Conservation (phyloP, 2,113 vertebrate genomes). For the Cheirogaleus medius region DNA sequence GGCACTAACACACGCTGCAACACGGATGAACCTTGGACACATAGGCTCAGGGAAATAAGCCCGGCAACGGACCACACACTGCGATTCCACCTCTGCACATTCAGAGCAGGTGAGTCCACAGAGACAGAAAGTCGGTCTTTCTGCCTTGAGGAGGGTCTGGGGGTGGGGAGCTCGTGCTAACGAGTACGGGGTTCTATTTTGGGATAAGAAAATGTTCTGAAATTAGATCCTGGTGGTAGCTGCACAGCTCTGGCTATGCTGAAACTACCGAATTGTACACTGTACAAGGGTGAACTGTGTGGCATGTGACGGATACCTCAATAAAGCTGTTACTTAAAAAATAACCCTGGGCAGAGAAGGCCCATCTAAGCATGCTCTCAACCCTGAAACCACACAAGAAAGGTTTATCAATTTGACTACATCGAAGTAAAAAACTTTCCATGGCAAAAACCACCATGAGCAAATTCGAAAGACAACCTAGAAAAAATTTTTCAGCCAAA, state of each 20-base stretch:
- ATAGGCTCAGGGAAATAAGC: too few species aligned
- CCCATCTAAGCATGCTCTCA: background rate
- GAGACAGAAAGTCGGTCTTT: background rate
- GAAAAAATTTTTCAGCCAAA: background rate
- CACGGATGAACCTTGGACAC: accelerated
- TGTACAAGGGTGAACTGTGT: accelerated
- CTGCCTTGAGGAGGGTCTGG: background rate
- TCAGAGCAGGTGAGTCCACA: too few species aligned
- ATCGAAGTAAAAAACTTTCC: background rate
- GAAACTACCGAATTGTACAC: background rate
- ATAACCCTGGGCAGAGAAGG: accelerated
- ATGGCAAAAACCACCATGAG: background rate
- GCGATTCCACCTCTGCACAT: background rate
- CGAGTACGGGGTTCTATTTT: accelerated
- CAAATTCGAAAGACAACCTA: background rate
- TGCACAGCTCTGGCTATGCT: background rate
- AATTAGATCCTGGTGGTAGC: too few species aligned
- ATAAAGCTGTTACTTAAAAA: background rate
- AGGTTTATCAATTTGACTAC: background rate
- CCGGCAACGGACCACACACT: background rate
- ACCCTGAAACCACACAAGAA: background rate
- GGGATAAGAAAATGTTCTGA: background rate
- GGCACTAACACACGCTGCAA: accelerated
- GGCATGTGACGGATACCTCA: background rate
- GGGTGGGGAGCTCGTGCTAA: accelerated